These are phyloP conservation scores for Muricea muricata DNA, from an alignment of 92 coral and sea anemone genomes.

Conservation along the genomic window DNA sequence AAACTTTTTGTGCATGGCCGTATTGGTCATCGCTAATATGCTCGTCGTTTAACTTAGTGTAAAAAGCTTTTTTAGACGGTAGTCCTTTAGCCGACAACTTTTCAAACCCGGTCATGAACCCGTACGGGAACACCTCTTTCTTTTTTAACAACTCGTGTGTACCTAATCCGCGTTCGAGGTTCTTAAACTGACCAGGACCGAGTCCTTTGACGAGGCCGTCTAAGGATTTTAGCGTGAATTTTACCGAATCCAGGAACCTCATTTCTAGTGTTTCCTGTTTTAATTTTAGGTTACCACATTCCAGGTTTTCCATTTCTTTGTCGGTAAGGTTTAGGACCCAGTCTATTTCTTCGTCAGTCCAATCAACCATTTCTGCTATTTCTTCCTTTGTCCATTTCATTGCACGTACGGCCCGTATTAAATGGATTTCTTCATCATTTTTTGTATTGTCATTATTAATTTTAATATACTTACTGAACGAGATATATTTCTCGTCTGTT, in stretches of 20 bases:
- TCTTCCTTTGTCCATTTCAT: too few species aligned
- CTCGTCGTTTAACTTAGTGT: not conserved
- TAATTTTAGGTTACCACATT: too few species aligned
- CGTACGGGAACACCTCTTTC: not conserved
- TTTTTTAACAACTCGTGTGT: not conserved
- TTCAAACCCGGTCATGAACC: not conserved
- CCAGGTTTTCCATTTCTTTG: too few species aligned
- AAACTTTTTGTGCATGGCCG: not conserved
- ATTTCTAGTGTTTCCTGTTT: not conserved
- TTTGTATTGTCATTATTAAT: too few species aligned
- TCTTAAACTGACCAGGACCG: not conserved
- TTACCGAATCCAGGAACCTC: constrained; percentile 20
- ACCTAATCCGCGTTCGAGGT: not conserved
- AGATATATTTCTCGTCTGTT: constrained; percentile 64
- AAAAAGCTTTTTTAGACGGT: not conserved
- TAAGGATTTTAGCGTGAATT: constrained; percentile 11
- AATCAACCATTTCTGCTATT: too few species aligned
- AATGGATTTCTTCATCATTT: too few species aligned
- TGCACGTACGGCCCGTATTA: too few species aligned
- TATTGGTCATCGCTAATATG: not conserved
- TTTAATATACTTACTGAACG: constrained; percentile 53
- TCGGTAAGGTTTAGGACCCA: too few species aligned
- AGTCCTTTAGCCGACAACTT: not conserved
- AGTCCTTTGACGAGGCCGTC: constrained; percentile 11
- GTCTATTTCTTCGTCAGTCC: too few species aligned